Percentiles rank a stretch among this genome's conserved stretches.
These are phyloP conservation scores for Linnaemya tessellans DNA, from an alignment of 2,888 invertebrate genomes.

Conservation along the genomic window DNA sequence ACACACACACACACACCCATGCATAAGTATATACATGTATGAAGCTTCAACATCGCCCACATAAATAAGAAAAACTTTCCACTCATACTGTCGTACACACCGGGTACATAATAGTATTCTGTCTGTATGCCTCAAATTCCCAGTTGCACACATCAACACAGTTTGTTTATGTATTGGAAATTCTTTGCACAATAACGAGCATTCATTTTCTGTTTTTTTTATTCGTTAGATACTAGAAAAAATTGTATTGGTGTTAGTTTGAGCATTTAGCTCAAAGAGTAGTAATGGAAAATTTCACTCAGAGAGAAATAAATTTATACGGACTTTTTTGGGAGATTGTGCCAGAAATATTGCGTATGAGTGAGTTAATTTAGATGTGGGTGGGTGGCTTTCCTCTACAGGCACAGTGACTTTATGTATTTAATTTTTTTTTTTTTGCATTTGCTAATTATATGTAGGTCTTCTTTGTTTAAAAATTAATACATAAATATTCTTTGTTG, in stretches of 20 bases:
- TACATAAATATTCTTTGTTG: not conserved
- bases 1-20: not conserved
- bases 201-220: constrained; percentile 59
- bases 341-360: not conserved
- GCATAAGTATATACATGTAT: not conserved
- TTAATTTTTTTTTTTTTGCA: not conserved
- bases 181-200: constrained; percentile 71
- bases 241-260: constrained; percentile 28
- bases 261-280: constrained; percentile 38
- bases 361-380: constrained; percentile 46
- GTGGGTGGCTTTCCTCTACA: constrained; percentile 48
- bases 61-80: constrained; percentile 20
- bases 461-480: not conserved
- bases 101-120: not conserved
- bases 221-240: constrained; percentile 1
- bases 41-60: constrained; percentile 65
- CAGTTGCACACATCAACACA: constrained; percentile 70
- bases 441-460: constrained; percentile 29
- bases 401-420: constrained; percentile 46
- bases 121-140: constrained; percentile 55
- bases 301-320: constrained; percentile 33
- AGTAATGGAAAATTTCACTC: not conserved
- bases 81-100: not conserved
- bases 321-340: not conserved
- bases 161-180: constrained; percentile 70